Base-by-base conservation (phyloP, 2,113 vertebrate genomes). In the Callocephalon fimbriatum region DNA sequence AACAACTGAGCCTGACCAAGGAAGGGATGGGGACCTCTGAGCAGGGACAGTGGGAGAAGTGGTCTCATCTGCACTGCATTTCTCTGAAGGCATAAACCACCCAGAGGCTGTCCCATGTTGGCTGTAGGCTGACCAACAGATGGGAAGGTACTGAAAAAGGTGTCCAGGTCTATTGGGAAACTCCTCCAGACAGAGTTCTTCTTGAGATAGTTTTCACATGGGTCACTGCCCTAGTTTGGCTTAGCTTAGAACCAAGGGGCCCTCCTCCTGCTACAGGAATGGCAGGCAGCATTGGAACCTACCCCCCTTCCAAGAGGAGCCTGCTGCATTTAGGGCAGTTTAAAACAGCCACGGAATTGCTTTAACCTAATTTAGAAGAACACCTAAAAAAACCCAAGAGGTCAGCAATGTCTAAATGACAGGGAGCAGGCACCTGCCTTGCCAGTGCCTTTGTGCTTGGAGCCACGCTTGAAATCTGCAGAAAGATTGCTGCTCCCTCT, bases 241-340 rank as follows among this genome's bases (percentile, higher is more conserved):
- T 88, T 80, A 38, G 4, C 6, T 71, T 32, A 71, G 45, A 42
- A 62, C 11, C 40, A 48, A 90, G 37, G 31, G 74, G 9, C 3
- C 16, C 32, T 8, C 1, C 6, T 63, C 15, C 47, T n/a, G 53
- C 78, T 78, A 51, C 12, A 63, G 45, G 40, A 88, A 61, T 9
- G 26, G 20, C 20, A 78, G 40, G 37, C 35, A 51, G 32, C 35
- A 73, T 44, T 73, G 53, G 47, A 38, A 70, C 37, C 25, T 61
- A 53, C 7, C 9, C 9, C 6, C 18, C 31, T 78, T 85, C 40
- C 0, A 1, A 51, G 45, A 66, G 17, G 0, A 48, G 6, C 5
- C 54, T 58, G 54, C 21, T 71, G n/a, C 42, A 26, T 56, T 58
- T 71, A 37, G 3, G 1, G 3, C 1, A 2, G 31, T 81, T 81